Percentiles rank a stretch among this genome's conserved stretches.
phyloP scores from a whole-genome alignment of 2,888 invertebrate species.

The Chydorus sphaericus region DNA sequence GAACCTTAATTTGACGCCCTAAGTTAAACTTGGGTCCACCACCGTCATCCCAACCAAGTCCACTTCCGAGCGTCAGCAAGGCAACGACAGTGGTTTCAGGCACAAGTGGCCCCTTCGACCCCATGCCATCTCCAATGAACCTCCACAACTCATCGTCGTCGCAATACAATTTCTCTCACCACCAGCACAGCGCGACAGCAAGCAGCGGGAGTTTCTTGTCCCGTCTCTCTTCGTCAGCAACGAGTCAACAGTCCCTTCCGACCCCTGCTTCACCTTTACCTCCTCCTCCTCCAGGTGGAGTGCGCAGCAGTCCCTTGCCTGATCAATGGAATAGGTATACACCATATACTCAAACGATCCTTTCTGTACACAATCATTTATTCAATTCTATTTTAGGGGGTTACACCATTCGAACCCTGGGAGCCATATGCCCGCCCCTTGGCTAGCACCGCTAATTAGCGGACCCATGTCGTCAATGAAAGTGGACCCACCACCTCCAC shows the following conservation, averaged over 20 bases:
- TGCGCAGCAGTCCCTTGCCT: neutral
- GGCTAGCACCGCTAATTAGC: constrained; percentile 6
- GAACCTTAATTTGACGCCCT: neutral
- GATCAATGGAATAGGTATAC: constrained; percentile 4
- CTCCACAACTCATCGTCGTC: neutral
- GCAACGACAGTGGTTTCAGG: constrained; percentile 23
- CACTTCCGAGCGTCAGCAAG: constrained; percentile 33
- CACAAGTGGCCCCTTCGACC: neutral
- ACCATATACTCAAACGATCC: neutral
- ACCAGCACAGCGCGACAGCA: constrained; percentile 1
- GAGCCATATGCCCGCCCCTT: neutral
- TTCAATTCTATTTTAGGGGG: neutral
- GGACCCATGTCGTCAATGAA: neutral
- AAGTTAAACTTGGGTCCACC: constrained; percentile 22
- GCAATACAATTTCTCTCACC: neutral
- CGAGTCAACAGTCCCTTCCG: too few relatives aligned
- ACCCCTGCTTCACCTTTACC: neutral
- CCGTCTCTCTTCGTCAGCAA: neutral
- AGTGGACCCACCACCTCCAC: neutral
- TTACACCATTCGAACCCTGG: neutral
- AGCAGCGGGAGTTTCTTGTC: too few relatives aligned
- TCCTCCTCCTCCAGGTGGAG: neutral
- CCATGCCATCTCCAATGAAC: too few relatives aligned
- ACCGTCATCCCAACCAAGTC: constrained; percentile 32
- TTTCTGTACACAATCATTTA: neutral